Percentiles rank a stretch among this genome's conserved stretches.
These are phyloP conservation scores for Octopus sinensis DNA, from an alignment of 1,140 invertebrate species.

Conservation along the genomic window DNA sequence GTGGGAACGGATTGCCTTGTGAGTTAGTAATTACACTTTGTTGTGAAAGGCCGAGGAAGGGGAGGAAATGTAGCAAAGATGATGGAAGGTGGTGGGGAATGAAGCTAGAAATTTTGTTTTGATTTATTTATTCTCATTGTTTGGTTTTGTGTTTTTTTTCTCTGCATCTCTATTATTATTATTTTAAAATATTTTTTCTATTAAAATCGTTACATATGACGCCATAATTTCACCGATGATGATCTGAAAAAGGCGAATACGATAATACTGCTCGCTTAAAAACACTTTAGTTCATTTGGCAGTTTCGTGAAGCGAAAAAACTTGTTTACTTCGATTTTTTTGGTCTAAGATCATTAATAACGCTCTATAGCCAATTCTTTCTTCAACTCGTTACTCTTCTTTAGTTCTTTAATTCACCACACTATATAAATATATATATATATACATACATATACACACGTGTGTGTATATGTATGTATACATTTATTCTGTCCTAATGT, in stretches of 20 bases:
- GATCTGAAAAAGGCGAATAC: conserved; percentile 5
- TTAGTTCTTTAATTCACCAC: neutral
- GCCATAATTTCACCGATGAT: neutral
- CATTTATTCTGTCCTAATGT: too few relatives aligned
- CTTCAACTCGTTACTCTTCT: neutral
- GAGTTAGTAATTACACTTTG: neutral
- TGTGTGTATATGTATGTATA: too few relatives aligned
- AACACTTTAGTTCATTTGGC: neutral
- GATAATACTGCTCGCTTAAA: neutral
- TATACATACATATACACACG: too few relatives aligned
- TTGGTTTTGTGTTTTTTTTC: neutral
- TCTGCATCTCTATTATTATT: neutral
- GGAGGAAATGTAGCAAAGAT: neutral
- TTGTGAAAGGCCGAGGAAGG: too few relatives aligned
- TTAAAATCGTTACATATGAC: neutral
- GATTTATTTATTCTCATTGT: neutral
- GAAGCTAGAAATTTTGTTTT: neutral
- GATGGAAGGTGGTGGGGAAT: neutral
- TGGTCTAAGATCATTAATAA: neutral
- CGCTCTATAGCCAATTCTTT: neutral
- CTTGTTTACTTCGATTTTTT: neutral
- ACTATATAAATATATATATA: neutral
- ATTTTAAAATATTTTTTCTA: neutral
- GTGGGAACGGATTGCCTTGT: neutral
- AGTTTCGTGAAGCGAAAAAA: neutral